A percentile compares a stretch with the other conserved stretches of the same genome.
Conservation (phyloP, 1,140 invertebrate genomes). For the Ceratoteleas bidentatus region DNA sequence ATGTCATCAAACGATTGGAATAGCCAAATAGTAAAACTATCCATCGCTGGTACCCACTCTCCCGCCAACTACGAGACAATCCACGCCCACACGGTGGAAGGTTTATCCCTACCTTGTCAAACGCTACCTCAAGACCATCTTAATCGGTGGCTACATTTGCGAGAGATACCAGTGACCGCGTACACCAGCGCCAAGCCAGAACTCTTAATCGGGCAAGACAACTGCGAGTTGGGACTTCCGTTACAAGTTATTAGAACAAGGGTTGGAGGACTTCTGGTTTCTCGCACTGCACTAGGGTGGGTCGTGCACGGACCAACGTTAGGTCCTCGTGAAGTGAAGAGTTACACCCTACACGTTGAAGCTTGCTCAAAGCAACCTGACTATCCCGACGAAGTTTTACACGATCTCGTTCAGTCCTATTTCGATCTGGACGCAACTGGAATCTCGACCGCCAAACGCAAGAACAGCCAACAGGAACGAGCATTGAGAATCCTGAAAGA, state of each 20-base stretch:
- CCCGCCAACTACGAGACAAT: neutral
- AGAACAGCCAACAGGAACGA: neutral
- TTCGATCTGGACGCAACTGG: slow-evolving; percentile 5
- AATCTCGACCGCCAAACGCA: neutral
- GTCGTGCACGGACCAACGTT: slow-evolving; percentile 21
- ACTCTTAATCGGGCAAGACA: slow-evolving; percentile 26
- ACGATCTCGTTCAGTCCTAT: slow-evolving; percentile 4
- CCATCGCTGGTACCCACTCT: neutral
- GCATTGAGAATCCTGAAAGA: neutral
- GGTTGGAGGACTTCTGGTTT: neutral
- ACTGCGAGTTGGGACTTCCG: slow-evolving; percentile 10
- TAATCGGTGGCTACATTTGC: neutral
- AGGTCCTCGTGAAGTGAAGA: neutral
- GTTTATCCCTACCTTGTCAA: neutral
- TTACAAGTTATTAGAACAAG: neutral
- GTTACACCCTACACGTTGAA: neutral
- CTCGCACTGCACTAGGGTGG: slow-evolving; percentile 11
- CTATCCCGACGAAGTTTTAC: neutral
- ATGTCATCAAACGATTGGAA: neutral
- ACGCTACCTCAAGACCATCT: neutral
- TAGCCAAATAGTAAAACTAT: neutral
- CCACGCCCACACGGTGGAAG: neutral
- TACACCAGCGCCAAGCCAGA: neutral
- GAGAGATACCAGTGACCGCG: neutral
- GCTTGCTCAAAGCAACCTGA: neutral